Conservation (phyloP, 1,140 invertebrate genomes). For the Cotesia chilonis region DNA sequence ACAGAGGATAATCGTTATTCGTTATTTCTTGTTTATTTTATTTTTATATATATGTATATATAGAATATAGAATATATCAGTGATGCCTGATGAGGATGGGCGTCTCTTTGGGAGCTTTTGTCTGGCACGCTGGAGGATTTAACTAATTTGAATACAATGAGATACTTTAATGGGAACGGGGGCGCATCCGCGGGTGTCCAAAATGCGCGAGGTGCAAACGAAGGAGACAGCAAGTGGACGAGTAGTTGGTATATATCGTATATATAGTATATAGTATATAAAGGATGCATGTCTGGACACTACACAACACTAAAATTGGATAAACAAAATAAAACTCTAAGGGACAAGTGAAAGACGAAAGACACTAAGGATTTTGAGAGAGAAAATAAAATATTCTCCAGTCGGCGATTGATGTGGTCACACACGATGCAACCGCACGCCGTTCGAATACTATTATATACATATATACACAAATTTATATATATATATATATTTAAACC, state of each 20-base stretch:
- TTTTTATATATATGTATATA: no score
- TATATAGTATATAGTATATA: not conserved
- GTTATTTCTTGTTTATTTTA: no score
- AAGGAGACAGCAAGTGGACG: constrained; percentile 44
- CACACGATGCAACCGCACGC: constrained; percentile 62
- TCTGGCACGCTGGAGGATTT: constrained; percentile 17
- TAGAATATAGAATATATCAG: constrained; percentile 1
- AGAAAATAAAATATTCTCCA: constrained; percentile 50
- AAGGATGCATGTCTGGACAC: constrained; percentile 8
- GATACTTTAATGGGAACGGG: constrained; percentile 53
- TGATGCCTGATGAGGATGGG: not conserved
- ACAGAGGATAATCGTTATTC: not conserved
- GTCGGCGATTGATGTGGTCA: constrained; percentile 60
- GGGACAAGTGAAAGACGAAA: constrained; percentile 1
- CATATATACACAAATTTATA: not conserved
- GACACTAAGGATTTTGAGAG: constrained; percentile 25
- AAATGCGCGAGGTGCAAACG: constrained; percentile 58
- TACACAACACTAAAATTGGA: no score
- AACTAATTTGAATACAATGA: constrained; percentile 64
- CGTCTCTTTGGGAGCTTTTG: constrained; percentile 21
- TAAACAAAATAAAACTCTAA: no score
- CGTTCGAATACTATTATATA: constrained; percentile 51
- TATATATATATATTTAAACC: not conserved
- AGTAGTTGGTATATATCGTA: constrained; percentile 18
- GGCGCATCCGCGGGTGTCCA: constrained; percentile 49